Conservation (phyloP, 2,113 vertebrate genomes). For the Prionailurus bengalensis region DNA sequence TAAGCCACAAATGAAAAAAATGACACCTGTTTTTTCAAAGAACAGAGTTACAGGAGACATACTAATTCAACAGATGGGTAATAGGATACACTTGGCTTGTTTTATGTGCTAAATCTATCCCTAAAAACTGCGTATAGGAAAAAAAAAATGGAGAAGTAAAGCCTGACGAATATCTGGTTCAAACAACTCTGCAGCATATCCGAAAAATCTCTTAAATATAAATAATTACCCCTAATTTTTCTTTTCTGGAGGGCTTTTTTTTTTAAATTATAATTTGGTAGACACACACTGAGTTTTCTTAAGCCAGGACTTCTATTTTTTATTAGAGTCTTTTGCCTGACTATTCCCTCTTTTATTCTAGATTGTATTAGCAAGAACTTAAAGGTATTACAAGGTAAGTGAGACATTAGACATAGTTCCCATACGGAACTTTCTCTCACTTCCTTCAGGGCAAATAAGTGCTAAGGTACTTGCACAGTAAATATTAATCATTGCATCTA, state of each 20-base stretch:
- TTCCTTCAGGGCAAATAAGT: background rate
- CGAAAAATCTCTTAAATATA: background rate
- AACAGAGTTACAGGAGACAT: background rate
- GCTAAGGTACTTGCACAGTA: background rate
- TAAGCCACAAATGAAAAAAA: conserved; percentile 9
- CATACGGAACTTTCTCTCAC: background rate
- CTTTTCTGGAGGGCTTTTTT: background rate
- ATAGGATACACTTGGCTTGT: background rate
- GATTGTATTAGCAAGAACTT: background rate
- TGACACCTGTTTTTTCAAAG: conserved; percentile 8
- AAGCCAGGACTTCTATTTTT: background rate
- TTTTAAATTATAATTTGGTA: background rate
- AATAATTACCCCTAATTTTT: background rate
- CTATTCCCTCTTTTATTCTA: background rate
- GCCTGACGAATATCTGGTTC: background rate
- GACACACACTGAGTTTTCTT: background rate
- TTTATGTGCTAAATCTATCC: background rate
- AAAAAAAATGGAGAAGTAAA: background rate
- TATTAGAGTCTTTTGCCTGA: background rate
- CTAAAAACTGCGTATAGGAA: background rate
- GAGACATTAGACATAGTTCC: background rate
- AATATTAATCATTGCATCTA: background rate
- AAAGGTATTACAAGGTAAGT: background rate
- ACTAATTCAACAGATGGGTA: background rate
- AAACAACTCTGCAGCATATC: background rate